Conservation (phyloP, 1,140 invertebrate species). For the Orius insidiosus region DNA sequence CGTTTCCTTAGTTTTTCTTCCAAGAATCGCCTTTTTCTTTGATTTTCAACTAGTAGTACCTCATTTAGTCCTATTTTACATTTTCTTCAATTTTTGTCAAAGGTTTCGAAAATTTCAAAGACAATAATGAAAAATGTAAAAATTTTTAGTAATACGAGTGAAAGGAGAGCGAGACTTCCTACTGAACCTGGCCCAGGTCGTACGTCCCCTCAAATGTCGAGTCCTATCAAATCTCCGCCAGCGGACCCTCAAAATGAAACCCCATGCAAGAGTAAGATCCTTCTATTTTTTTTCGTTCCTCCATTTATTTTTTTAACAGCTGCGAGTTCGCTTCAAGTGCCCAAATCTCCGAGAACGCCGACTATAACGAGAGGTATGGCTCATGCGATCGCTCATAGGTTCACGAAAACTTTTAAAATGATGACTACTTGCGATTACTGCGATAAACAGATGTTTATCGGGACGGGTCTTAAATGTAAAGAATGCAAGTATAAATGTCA, state of each 20-base stretch:
- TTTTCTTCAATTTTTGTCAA: too few species aligned
- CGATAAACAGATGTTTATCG: slow-evolving; percentile 79
- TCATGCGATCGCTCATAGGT: slow-evolving; percentile 81
- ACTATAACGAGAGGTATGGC: slow-evolving; percentile 58
- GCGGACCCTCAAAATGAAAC: slow-evolving; percentile 17
- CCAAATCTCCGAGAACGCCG: slow-evolving; percentile 57
- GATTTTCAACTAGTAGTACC: too few species aligned
- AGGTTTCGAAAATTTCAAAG: too few species aligned
- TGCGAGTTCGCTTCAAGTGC: slow-evolving; percentile 37
- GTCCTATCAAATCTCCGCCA: slow-evolving; percentile 49
- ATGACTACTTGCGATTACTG: slow-evolving; percentile 80
- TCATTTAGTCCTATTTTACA: too few species aligned
- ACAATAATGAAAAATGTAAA: too few species aligned
- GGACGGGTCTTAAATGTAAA: slow-evolving; percentile 61
- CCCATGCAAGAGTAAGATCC: slow-evolving; percentile 11
- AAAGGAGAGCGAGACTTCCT: slow-evolving; percentile 40
- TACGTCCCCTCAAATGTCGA: slow-evolving; percentile 33
- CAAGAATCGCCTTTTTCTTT: too few species aligned
- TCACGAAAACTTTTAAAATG: slow-evolving; percentile 74
- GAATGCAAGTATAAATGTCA: slow-evolving; percentile 93
- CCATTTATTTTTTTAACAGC: slow-evolving; percentile 17
- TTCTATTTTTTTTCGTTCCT: neutral
- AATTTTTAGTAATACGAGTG: slow-evolving; percentile 9
- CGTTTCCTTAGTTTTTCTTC: too few species aligned
- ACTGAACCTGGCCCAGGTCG: slow-evolving; percentile 46